Base-by-base conservation (phyloP, 2,113 vertebrate species). In the Pedionomus torquatus region DNA sequence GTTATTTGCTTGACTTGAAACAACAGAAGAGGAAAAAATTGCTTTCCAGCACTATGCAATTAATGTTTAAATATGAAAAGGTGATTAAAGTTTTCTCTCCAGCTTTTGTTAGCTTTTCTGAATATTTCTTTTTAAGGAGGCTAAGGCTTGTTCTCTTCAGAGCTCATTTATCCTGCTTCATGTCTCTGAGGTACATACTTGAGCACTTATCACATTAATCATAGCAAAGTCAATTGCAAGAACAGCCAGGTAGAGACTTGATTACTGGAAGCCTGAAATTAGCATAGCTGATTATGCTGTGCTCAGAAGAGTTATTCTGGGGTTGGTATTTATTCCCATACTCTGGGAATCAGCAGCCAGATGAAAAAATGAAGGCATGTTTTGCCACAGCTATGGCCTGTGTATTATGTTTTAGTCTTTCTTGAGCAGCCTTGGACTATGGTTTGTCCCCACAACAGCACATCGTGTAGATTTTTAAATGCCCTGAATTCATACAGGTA, bases 191-290 rank as follows among this genome's bases (percentile, higher is more conserved):
- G 63, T 55, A 35, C 54, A 30, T 17, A 79, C 58, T 70, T 46
- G 54, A 71, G 72, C 87, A 95, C 7, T 5, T 61, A 80, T 9
- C 58, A 68, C 57, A 41, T 80, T 94, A 89, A 94, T 95, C 78
- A 85, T 2, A 25, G 91, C 70, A 44, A 83, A 93, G 65, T 87
- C 69, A 52, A 93, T 46, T 76, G 78, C 82, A 90, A 64, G 70
- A 94, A 74, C 74, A 94, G 66, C 81, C 82, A 95, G 90, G 90
- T 90, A 96, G 66, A 76, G 37, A 79, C 83, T 91, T 91, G 84
- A 94, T 96, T 97, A 88, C 85, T 92, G 83, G 71, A 88, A 94
- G 60, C 18, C 83, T 70, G 86, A 65, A 96, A 95, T 95, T 72
- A 94, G 54, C 13, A n/a, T 43, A 79, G 79, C 87, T 96, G 92